Evolutionary conservation across 2,797 vertebrate genomes (phyloP).

Genomic region (Tragopan temminckii): DNA sequence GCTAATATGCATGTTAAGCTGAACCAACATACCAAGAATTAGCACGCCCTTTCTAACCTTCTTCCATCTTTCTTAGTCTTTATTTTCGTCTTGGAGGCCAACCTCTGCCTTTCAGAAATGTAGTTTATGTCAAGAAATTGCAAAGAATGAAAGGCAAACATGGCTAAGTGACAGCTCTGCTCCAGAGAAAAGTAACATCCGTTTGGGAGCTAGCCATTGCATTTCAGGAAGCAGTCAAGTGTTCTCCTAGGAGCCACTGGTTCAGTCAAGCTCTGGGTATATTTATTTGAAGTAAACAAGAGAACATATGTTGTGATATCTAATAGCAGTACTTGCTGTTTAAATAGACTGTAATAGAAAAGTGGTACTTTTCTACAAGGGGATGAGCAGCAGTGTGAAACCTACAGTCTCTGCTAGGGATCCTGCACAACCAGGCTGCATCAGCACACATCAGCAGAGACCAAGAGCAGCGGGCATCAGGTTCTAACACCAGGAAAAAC

Average conservation of each 20-base stretch:
- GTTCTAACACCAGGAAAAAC: not conserved
- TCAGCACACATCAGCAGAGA: not conserved
- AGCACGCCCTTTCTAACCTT: not conserved
- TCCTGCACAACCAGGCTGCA: not conserved
- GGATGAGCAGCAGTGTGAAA: not conserved
- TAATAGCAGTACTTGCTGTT: not conserved
- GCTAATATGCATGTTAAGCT: not conserved
- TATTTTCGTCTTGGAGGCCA: not conserved
- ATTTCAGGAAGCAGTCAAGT: not conserved
- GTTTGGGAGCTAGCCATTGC: not conserved
- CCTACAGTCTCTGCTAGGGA: not conserved
- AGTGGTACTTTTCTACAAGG: not conserved
- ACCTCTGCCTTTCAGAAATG: not conserved
- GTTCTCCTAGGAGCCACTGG: not conserved
- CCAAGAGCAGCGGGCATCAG: not conserved
- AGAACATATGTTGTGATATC: slow-evolving; percentile 3
- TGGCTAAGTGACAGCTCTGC: slow-evolving; percentile 13
- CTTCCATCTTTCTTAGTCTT: slow-evolving; percentile 4
- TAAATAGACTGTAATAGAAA: not conserved
- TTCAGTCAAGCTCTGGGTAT: not conserved
- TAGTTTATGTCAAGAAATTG: not conserved
- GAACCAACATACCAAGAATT: not conserved
- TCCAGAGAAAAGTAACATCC: slow-evolving; percentile 17
- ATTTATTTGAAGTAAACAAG: slow-evolving; percentile 39
- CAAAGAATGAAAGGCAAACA: not conserved